phyloP scores from a whole-genome alignment of 2,113 vertebrate genomes.

The Argyrosomus japonicus region DNA sequence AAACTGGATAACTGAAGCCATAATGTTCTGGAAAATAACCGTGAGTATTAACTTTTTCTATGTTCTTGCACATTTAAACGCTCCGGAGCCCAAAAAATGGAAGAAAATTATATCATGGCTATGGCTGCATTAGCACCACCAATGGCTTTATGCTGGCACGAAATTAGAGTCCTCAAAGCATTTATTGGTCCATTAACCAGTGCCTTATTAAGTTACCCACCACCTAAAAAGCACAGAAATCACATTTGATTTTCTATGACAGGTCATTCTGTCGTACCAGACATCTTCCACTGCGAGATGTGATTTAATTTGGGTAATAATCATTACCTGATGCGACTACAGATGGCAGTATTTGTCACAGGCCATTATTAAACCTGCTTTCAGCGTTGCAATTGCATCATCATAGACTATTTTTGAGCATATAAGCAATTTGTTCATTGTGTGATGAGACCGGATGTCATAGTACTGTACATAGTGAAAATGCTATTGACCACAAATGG shows the following conservation, averaged over 20 bases:
- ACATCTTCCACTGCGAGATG: background rate
- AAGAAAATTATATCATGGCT: background rate
- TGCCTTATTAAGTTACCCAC: background rate
- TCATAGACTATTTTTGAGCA: constrained; percentile 30
- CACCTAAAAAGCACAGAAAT: constrained; percentile 20
- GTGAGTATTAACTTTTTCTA: background rate
- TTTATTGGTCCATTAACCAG: constrained; percentile 8
- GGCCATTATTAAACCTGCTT: constrained; percentile 11
- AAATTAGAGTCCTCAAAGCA: background rate
- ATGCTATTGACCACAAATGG: constrained; percentile 43
- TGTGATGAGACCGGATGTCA: constrained; percentile 14
- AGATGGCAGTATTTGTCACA: constrained; percentile 31
- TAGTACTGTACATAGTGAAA: constrained; percentile 20
- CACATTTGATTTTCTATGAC: background rate
- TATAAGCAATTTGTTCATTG: constrained; percentile 18
- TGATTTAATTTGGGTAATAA: constrained; percentile 35
- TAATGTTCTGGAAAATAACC: no score
- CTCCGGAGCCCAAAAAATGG: background rate
- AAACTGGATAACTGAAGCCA: background rate
- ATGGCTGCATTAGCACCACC: background rate
- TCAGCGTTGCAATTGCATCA: constrained; percentile 19
- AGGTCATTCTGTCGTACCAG: background rate
- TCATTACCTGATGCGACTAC: constrained; percentile 33
- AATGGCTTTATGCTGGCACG: background rate
- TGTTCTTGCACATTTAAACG: background rate